phyloP scores from a whole-genome alignment of 2,797 vertebrate genomes.

The Clamator glandarius region DNA sequence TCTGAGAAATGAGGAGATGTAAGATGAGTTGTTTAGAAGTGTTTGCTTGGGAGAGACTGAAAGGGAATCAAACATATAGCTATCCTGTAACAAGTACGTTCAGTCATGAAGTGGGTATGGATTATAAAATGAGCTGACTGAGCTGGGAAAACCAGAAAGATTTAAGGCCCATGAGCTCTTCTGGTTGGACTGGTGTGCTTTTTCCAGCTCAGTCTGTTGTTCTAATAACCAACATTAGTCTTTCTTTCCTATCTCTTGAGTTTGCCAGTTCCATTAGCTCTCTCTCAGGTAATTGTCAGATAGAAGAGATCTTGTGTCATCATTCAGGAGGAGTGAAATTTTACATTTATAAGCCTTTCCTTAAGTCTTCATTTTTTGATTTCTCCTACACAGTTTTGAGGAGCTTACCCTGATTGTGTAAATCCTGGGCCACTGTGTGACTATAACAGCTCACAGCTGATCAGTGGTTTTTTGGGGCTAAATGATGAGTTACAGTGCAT shows the following conservation, averaged over 20 bases:
- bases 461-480: neutral
- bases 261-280: slow-evolving; percentile 1
- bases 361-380: neutral
- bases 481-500: neutral
- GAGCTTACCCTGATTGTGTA: neutral
- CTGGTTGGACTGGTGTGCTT: neutral
- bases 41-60: neutral
- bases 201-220: neutral
- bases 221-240: neutral
- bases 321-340: neutral
- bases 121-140: neutral
- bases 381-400: neutral
- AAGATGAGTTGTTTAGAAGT: neutral
- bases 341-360: neutral
- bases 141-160: neutral
- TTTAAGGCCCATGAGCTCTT: neutral
- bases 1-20: neutral
- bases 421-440: neutral
- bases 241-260: slow-evolving; percentile 12
- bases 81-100: neutral
- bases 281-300: neutral
- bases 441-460: neutral
- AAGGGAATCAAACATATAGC: neutral
- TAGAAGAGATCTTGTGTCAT: neutral
- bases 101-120: neutral